phyloP scores from a whole-genome alignment of 1,140 invertebrate genomes.

The Nylanderia fulva region DNA sequence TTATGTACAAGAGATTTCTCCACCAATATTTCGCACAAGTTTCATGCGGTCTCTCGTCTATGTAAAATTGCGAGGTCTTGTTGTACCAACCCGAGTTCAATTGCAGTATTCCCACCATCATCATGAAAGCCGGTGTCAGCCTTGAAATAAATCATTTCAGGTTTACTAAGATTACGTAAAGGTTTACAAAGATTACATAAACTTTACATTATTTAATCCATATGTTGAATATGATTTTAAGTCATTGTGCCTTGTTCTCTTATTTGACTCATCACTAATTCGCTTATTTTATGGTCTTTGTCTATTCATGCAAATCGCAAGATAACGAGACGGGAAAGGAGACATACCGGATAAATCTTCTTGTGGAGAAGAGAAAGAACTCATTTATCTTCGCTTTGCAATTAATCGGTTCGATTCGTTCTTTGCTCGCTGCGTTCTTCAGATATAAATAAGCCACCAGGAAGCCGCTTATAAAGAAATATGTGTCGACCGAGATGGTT shows the following conservation, averaged over 20 bases:
- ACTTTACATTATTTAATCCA: background rate
- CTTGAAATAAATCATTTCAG: constrained; percentile 74
- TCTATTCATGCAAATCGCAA: background rate
- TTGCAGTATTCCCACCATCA: constrained; percentile 85
- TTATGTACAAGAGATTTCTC: constrained; percentile 89
- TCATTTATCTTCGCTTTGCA: constrained; percentile 72
- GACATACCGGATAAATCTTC: constrained; percentile 84
- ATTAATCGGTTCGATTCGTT: constrained; percentile 66
- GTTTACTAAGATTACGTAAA: background rate
- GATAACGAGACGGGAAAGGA: constrained; percentile 8
- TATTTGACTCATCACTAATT: background rate
- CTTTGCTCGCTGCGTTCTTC: constrained; percentile 73
- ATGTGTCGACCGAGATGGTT: constrained; percentile 85
- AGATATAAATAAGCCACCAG: constrained; percentile 83
- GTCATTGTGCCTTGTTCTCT: background rate
- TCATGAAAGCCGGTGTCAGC: constrained; percentile 85
- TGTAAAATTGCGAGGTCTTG: constrained; percentile 85
- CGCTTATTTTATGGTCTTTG: constrained; percentile 18
- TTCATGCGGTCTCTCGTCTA: constrained; percentile 84
- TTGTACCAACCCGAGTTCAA: constrained; percentile 85
- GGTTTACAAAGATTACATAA: background rate
- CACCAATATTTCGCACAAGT: constrained; percentile 88
- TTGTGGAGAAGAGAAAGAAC: constrained; percentile 77
- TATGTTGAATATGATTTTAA: background rate
- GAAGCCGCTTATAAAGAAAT: constrained; percentile 85